Evolutionary conservation across 2,113 vertebrate genomes (phyloP).

Genomic region (Aythya baeri): DNA sequence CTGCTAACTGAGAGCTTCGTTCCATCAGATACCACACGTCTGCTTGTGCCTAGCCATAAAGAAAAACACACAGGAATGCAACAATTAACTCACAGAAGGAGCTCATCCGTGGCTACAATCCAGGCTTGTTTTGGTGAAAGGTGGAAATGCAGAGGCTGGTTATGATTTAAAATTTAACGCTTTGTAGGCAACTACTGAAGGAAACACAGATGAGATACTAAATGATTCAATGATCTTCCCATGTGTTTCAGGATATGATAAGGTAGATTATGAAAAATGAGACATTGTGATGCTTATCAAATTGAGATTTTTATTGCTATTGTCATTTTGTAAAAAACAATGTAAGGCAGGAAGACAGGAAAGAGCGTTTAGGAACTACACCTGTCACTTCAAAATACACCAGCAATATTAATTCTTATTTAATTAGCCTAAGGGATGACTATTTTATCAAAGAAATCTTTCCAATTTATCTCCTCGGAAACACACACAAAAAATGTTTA

Average conservation of each 20-base stretch:
- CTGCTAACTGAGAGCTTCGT: not conserved
- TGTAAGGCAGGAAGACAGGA: not conserved
- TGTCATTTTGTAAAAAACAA: not conserved
- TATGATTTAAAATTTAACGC: not conserved
- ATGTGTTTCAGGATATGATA: not conserved
- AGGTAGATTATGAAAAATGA: not conserved
- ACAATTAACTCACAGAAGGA: not conserved
- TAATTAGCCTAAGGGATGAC: not conserved
- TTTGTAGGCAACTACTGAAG: not conserved
- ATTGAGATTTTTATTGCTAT: not conserved
- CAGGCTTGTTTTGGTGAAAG: not conserved
- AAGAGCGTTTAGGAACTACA: not conserved
- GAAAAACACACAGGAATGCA: not conserved
- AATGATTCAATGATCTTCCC: not conserved
- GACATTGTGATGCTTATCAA: not conserved
- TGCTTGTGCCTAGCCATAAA: fast-evolving
- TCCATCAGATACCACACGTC: not conserved
- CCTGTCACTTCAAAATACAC: not conserved
- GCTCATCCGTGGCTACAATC: not conserved
- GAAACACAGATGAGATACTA: not conserved
- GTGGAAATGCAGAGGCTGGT: not conserved
- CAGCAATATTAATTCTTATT: not conserved
- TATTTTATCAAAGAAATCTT: not conserved
- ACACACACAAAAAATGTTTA: not conserved
- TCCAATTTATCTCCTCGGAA: not conserved